Evolutionary conservation across 2,888 invertebrate species (phyloP), one percentile per base, ranked within the genome.

Genomic region (Kryphioiulus occultus): DNA sequence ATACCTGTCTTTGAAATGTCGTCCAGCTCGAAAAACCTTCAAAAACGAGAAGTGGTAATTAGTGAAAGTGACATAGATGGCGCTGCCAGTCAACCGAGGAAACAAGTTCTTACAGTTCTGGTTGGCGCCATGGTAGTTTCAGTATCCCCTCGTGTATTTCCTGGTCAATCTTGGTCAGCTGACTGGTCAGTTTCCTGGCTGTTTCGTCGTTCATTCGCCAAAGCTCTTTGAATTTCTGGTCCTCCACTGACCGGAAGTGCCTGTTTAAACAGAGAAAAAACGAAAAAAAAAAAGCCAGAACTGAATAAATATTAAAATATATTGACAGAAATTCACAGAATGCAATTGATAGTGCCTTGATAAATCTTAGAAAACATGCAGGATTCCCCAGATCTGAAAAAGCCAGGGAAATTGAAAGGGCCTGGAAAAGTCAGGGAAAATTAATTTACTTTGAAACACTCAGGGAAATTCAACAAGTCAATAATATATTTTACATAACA

Each of bases 181-280:
- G 19, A 32, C 30, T 10, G n/a, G 47, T 47, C 12, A 87, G 32
- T 44, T 44, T 84, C 35, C 85, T 42, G 1, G 85, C 87, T 1
- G 22, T 32, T 83, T 87, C 44, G 30, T 87, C 87, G 22, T 87
- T 87, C 83, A 87, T 84, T 22, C 22, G 42, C 87, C 87, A 87
- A 1, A 87, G 39, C 10, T 87, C 87, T 10, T 83, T 47, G 30
- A 87, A 30, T 44, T 87, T 87, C 47, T 87, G 35, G 10, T 85
- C 59, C 4, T 87, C 85, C 7, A 44, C 87, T 22, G 26, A 26
- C 44, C 47, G 39, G 84, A 42, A 84, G 30, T 87, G 87, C 35
- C 87, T 87, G 0, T 85, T 42, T 4, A 85, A 32, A 4, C 3
- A 35, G 35, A 35, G 35, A 2, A 35, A 30, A 35, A 12, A 4